These are phyloP conservation scores for Chaetorhynchus papuensis DNA, from an alignment of 2,113 vertebrate species.

Conservation along the genomic window DNA sequence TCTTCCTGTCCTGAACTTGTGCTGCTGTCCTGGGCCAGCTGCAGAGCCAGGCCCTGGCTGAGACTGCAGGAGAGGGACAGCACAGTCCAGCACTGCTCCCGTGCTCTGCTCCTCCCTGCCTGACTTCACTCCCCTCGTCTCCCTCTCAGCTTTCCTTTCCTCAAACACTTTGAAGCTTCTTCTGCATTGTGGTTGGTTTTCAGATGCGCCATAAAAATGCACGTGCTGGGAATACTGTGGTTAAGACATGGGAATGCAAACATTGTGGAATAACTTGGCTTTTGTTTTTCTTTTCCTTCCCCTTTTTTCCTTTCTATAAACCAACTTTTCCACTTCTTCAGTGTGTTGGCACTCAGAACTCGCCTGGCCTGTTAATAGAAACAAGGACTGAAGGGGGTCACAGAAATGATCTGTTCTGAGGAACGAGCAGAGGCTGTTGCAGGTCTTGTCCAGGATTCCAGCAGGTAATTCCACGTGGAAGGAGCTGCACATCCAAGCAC, in stretches of 20 bases:
- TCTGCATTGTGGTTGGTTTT: background rate
- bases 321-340: slow-evolving; percentile 25
- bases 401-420: background rate
- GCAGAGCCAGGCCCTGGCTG: background rate
- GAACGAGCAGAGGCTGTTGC: background rate
- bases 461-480: background rate
- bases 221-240: background rate
- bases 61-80: background rate
- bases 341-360: background rate
- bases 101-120: background rate
- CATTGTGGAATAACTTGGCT: slow-evolving; percentile 3
- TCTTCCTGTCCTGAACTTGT: rapidly evolving
- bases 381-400: background rate
- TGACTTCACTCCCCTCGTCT: background rate
- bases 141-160: background rate
- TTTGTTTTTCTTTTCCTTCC: slow-evolving; percentile 28
- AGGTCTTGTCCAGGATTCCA: background rate
- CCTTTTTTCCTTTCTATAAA: slow-evolving; percentile 16
- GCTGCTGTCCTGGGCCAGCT: background rate
- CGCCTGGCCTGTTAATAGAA: background rate
- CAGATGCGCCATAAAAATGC: background rate
- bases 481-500: no score
- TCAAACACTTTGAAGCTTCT: background rate
- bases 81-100: background rate
- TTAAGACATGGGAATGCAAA: slow-evolving; percentile 26